Conservation (phyloP, 2,797 vertebrate genomes). For the Spondyliosoma cantharus region DNA sequence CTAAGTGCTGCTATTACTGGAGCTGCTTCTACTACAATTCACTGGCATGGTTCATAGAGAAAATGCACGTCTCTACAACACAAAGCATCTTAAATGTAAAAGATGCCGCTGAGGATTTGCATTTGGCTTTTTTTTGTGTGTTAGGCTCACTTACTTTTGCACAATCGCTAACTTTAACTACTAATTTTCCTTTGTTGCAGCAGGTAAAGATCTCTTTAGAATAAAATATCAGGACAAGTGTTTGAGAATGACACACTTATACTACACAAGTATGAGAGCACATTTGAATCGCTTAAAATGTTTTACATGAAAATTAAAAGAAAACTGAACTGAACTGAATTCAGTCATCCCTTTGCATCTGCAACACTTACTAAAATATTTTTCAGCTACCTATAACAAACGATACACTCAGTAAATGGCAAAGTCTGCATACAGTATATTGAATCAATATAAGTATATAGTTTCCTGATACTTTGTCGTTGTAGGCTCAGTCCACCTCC, state of each 20-base stretch:
- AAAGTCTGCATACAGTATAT: background rate
- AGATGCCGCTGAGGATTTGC: background rate
- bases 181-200: background rate
- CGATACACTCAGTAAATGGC: background rate
- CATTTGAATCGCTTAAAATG: background rate
- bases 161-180: background rate
- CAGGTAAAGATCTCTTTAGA: background rate
- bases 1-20: conserved; percentile 4
- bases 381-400: background rate
- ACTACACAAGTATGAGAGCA: background rate
- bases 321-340: background rate
- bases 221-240: background rate
- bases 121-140: background rate
- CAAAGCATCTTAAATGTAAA: conserved; percentile 7
- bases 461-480: conserved; percentile 6
- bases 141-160: background rate
- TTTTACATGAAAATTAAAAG: background rate
- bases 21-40: background rate
- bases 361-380: background rate
- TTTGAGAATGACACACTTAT: background rate
- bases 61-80: background rate
- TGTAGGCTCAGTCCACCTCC: conserved; percentile 14
- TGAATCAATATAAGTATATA: background rate
- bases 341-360: conserved; percentile 3
- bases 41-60: conserved; percentile 5